Evolutionary conservation across 2,888 invertebrate species (phyloP).

Genomic region (Eumacrocentrus americanus): DNA sequence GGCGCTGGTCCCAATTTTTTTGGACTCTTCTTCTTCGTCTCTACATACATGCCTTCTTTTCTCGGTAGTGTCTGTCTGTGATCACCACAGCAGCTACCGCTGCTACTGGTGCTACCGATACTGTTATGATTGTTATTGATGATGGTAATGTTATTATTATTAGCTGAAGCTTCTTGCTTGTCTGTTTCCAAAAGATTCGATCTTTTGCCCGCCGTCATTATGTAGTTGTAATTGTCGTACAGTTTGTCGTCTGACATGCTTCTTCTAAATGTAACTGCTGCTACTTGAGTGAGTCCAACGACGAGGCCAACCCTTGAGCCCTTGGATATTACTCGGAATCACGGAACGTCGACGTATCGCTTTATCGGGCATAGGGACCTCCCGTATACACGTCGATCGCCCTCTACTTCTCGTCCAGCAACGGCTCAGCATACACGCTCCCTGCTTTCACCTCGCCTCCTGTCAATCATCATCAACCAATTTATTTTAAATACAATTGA

Average conservation of each 20-base stretch:
- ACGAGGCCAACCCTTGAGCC: constrained; percentile 58
- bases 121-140: constrained; percentile 34
- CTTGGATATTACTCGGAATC: constrained; percentile 51
- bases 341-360: constrained; percentile 38
- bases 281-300: constrained; percentile 54
- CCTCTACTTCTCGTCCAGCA: constrained; percentile 36
- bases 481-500: neutral
- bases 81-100: neutral
- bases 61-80: neutral
- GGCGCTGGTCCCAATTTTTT: constrained; percentile 48
- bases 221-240: neutral
- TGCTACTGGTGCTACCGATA: neutral
- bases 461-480: constrained; percentile 7
- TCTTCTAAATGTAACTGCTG: constrained; percentile 53
- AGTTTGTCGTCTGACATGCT: constrained; percentile 25
- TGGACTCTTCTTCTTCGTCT: constrained; percentile 39
- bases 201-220: constrained; percentile 1
- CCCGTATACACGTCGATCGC: constrained; percentile 41
- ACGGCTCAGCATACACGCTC: constrained; percentile 54
- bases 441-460: constrained; percentile 43
- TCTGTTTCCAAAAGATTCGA: constrained; percentile 12
- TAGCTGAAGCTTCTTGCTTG: constrained; percentile 17
- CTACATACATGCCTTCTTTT: constrained; percentile 34
- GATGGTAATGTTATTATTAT: constrained; percentile 34
- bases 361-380: constrained; percentile 58